phyloP scores from a whole-genome alignment of 2,113 vertebrate genomes.

The Esox niger region DNA sequence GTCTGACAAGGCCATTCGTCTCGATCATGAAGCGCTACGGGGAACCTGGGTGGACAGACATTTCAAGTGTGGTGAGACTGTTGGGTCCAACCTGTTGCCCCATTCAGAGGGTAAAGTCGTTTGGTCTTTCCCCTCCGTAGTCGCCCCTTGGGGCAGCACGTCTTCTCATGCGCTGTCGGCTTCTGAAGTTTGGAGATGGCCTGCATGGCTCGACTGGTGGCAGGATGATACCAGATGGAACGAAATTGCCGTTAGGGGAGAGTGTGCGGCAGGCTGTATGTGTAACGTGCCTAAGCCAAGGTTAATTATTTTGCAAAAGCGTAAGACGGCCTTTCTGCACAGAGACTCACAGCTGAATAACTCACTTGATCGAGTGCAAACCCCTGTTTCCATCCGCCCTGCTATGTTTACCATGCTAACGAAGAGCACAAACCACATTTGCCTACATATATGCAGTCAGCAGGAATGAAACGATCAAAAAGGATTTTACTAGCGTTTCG shows the following conservation, averaged over 20 bases:
- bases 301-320: constrained; percentile 66
- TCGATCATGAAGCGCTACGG: constrained; percentile 51
- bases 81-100: constrained; percentile 47
- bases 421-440: constrained; percentile 36
- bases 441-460: too few species aligned
- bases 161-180: background rate
- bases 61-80: constrained; percentile 37
- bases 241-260: background rate
- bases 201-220: constrained; percentile 6
- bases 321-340: constrained; percentile 45
- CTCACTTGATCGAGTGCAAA: constrained; percentile 66
- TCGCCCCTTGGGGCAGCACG: constrained; percentile 28
- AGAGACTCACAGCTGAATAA: constrained; percentile 58
- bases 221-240: background rate
- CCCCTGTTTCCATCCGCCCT: constrained; percentile 49
- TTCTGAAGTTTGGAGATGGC: constrained; percentile 15
- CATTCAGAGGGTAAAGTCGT: constrained; percentile 63
- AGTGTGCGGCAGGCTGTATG: constrained; percentile 32
- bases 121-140: constrained; percentile 44
- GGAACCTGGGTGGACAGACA: constrained; percentile 51
- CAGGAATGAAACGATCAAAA: constrained; percentile 12
- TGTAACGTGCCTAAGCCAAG: constrained; percentile 36
- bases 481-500: background rate
- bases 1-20: constrained; percentile 73
- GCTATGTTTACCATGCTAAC: constrained; percentile 65